Evolutionary conservation across 2,113 vertebrate species (phyloP).

Genomic region (Pogonocichla stellata): DNA sequence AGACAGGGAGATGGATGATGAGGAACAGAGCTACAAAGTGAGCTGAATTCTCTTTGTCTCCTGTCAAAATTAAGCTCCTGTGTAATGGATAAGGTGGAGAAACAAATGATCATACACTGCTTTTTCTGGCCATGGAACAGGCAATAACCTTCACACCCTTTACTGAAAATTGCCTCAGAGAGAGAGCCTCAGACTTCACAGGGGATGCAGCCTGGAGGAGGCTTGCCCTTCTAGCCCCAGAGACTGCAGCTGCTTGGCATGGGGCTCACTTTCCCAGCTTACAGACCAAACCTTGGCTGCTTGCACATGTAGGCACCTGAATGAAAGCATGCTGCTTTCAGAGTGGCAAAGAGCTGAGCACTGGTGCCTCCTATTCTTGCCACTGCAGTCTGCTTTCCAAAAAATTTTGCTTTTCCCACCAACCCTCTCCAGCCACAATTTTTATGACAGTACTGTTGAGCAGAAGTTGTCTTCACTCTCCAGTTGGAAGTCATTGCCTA

Average conservation of each 20-base stretch:
- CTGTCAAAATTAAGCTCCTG: background rate
- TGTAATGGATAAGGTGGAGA: background rate
- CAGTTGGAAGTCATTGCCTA: too few species aligned
- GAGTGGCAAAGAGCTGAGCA: background rate
- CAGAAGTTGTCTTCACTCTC: too few species aligned
- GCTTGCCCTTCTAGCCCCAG: background rate
- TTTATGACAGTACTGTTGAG: too few species aligned
- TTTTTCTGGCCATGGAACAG: background rate
- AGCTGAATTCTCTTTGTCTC: background rate
- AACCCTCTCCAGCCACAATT: background rate
- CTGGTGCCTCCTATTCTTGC: background rate
- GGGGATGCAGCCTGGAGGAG: background rate
- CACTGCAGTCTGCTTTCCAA: background rate
- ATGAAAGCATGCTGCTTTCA: background rate
- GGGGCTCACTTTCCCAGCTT: background rate
- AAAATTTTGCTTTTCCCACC: background rate
- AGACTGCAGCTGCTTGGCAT: background rate
- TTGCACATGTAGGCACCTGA: rapidly evolving
- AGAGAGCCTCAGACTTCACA: background rate
- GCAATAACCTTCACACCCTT: background rate
- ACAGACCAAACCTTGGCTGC: background rate
- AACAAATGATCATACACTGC: rapidly evolving
- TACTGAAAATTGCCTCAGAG: background rate
- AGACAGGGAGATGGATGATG: background rate
- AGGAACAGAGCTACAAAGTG: background rate